Evolutionary conservation across 2,797 vertebrate species (phyloP), one percentile per base, ranked within the genome.

Genomic region (Myotis planiceps): DNA sequence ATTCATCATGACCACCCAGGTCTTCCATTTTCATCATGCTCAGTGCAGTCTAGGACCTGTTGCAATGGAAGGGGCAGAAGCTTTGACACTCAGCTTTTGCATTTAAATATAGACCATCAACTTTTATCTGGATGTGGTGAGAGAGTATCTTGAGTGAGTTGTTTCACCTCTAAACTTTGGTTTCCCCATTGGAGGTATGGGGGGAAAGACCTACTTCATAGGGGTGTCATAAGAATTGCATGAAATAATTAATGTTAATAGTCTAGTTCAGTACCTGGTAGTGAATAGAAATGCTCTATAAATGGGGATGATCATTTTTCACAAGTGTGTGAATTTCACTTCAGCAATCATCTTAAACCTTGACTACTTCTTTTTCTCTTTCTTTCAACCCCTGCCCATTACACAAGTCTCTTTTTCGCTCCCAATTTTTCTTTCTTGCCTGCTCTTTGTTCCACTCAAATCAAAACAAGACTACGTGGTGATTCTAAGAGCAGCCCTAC

Each of bases 1-100:
- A 9, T 8, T 42, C 21, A 2, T 21, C n/a, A 25, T 1, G 34
- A 58, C 12, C 2, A 21, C 6, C 9, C 14, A 5, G 1, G 1
- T n/a, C 83, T 32, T 55, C 25, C 79, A 6, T 3, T 15, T 21
- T 51, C 63, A 6, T 16, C 21, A 19, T 1, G 3, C 29, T 37
- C 32, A 13, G 6, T 2, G 10, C 3, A 9, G 18, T 60, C 1
- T 3, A 18, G 13, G 8, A 3, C 19, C 2, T 12, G 1, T 2
- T 7, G 21, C 12, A 16, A 16, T 0, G 4, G 14, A 27, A 79
- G 29, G 19, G 19, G 39, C 25, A 45, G 49, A 0, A 29, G 12
- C 27, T 29, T 29, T 25, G 66, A 23, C 19, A 3, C 3, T 32
- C 23, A 29, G 15, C 32, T 51, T 29, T 51, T 29, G 12, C 9